A percentile compares a stretch with the other conserved stretches of the same genome.
Conservation (phyloP, 2,113 vertebrate genomes). For the Passerina amoena region DNA sequence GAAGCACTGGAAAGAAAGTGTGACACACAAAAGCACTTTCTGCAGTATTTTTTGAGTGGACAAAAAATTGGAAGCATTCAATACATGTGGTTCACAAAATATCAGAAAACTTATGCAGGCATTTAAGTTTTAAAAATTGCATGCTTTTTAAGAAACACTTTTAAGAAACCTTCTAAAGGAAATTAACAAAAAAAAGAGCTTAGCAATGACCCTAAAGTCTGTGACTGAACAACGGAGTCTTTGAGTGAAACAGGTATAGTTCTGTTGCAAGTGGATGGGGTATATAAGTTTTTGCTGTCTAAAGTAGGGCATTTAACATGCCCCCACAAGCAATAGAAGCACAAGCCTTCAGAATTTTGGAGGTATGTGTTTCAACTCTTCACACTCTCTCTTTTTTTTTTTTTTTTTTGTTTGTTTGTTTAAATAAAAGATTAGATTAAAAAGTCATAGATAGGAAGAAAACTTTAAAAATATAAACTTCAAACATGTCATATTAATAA, state of each 20-base stretch:
- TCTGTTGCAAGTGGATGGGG: not conserved
- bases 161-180: not conserved
- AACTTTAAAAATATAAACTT: not conserved
- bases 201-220: not conserved
- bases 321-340: not conserved
- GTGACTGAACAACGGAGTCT: not conserved
- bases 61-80: not conserved
- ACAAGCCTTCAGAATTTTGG: not conserved
- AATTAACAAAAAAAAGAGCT: accelerated
- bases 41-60: not conserved
- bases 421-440: not conserved
- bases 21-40: not conserved
- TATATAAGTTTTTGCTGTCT: not conserved
- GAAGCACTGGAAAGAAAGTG: not conserved
- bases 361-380: not conserved
- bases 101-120: not conserved
- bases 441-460: not conserved
- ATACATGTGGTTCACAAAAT: not conserved
- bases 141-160: not conserved
- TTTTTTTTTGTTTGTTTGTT: not conserved
- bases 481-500: not conserved
- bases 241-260: not conserved
- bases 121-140: not conserved
- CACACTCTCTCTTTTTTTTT: accelerated
- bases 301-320: not conserved